phyloP scores from a whole-genome alignment of 2,888 invertebrate genomes.

The Hydraecia micacea region DNA sequence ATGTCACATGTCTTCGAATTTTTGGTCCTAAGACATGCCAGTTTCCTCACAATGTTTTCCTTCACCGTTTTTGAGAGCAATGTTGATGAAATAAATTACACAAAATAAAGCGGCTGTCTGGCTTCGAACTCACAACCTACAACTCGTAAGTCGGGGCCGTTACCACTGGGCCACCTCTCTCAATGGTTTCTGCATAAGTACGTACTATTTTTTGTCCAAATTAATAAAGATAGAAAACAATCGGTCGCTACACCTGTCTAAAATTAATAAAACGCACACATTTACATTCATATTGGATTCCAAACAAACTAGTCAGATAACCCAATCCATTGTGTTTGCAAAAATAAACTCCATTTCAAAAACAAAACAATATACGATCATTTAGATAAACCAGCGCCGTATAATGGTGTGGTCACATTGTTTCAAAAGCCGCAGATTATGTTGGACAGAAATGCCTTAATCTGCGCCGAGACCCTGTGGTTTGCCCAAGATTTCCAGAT shows the following conservation, averaged over 20 bases:
- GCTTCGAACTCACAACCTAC: too few relatives aligned
- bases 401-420: constrained; percentile 63
- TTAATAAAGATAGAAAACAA: neutral
- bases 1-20: too few relatives aligned
- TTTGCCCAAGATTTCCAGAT: constrained; percentile 61
- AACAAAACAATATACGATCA: constrained; percentile 34
- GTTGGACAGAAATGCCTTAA: constrained; percentile 61
- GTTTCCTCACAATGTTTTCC: too few relatives aligned
- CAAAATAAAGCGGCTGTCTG: too few relatives aligned
- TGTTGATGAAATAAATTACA: too few relatives aligned
- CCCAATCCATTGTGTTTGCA: neutral
- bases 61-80: too few relatives aligned
- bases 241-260: neutral
- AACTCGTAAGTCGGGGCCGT: too few relatives aligned
- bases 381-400: constrained; percentile 38
- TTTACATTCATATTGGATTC: neutral
- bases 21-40: too few relatives aligned
- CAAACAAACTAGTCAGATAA: constrained; percentile 11
- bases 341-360: constrained; percentile 26
- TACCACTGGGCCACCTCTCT: too few relatives aligned
- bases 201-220: neutral
- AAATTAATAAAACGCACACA: neutral
- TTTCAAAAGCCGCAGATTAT: constrained; percentile 61
- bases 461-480: constrained; percentile 60
- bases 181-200: neutral